phyloP scores from a whole-genome alignment of 2,888 invertebrate species.

The Watsonalla binaria region DNA sequence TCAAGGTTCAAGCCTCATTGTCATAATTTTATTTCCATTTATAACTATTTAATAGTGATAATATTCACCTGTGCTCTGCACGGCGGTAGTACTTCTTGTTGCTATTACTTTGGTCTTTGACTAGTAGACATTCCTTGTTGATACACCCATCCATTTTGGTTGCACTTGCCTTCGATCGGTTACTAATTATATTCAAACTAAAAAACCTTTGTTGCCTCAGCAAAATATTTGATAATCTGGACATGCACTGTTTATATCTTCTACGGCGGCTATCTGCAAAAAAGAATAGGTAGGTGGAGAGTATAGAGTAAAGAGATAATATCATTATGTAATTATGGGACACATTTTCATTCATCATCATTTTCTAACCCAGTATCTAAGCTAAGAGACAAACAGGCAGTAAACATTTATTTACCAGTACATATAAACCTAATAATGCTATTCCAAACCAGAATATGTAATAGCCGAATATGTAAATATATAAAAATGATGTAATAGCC shows the following conservation, averaged over 20 bases:
- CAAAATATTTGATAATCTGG: constrained; percentile 13
- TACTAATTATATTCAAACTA: constrained; percentile 16
- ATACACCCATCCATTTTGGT: constrained; percentile 39
- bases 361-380: no score
- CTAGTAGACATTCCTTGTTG: constrained; percentile 37
- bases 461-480: no score
- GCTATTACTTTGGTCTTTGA: constrained; percentile 30
- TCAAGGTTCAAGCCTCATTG: neutral
- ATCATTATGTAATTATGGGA: no score
- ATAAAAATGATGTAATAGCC: no score
- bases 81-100: constrained; percentile 65
- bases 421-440: no score
- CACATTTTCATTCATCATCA: no score
- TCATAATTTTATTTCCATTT: neutral
- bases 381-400: no score
- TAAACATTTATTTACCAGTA: no score
- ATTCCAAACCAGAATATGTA: no score
- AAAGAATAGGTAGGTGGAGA: neutral
- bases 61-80: constrained; percentile 62
- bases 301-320: no score
- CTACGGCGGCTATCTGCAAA: constrained; percentile 3
- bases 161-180: constrained; percentile 6
- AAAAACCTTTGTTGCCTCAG: constrained; percentile 20
- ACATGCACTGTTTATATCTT: constrained; percentile 16
- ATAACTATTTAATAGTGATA: neutral